These are phyloP conservation scores for Datnioides undecimradiatus DNA, from an alignment of 2,113 vertebrate genomes.

Conservation along the genomic window DNA sequence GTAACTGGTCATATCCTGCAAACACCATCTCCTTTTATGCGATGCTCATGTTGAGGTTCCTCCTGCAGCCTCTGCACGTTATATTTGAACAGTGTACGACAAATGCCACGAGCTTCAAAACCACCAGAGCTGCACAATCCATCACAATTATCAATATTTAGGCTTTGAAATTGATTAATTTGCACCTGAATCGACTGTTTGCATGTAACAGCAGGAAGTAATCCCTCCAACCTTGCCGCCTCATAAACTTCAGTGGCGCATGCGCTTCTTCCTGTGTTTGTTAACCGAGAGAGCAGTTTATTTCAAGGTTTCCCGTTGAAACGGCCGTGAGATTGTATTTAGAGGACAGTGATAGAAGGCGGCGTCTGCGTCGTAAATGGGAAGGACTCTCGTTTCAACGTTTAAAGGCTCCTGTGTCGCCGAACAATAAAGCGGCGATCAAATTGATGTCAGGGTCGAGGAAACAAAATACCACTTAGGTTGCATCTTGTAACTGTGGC, in stretches of 20 bases:
- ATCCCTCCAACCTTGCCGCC: background rate
- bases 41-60: too few relatives aligned
- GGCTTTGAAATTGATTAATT: too few relatives aligned
- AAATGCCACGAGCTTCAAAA: too few relatives aligned
- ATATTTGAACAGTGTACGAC: too few relatives aligned
- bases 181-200: too few relatives aligned
- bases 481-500: background rate
- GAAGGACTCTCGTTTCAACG: background rate
- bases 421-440: conserved; percentile 1
- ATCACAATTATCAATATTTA: too few relatives aligned
- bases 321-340: background rate
- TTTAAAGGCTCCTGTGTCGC: background rate
- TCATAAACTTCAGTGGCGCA: background rate
- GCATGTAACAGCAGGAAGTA: conserved; percentile 10
- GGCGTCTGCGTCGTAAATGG: too few relatives aligned
- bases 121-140: too few relatives aligned
- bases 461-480: conserved; percentile 6
- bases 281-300: background rate
- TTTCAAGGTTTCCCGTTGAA: background rate
- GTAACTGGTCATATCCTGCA: too few relatives aligned
- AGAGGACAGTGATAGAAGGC: background rate
- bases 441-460: background rate
- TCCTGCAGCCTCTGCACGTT: too few relatives aligned
- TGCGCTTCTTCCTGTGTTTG: background rate
- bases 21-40: too few relatives aligned